Evolutionary conservation across 2,797 vertebrate species (phyloP), one percentile per base, ranked within the genome.

Genomic region (Notoglanidium macrostoma): DNA sequence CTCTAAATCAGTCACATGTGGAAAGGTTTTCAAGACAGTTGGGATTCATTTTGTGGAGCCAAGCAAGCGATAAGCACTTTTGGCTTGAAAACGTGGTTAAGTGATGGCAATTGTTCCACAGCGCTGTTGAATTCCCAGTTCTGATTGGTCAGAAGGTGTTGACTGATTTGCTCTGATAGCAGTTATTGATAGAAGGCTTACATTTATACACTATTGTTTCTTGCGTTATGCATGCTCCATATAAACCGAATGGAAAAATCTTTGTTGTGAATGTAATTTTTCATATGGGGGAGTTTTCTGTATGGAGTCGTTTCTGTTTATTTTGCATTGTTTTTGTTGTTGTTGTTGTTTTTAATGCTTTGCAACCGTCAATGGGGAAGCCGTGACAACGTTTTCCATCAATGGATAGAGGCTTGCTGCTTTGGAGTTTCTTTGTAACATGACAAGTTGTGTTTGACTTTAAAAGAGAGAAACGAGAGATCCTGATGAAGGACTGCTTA

Each of bases 21-120:
- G 94, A 88, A 94, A 94, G 90, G 90, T 85, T 91, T 85, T 90
- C 85, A 85, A 46, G 89, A 91, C 88, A 88, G 91, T 89, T n/a
- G 83, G 51, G 87, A 92, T 93, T 93, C 83, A 88, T 92, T 94
- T 84, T 86, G 54, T 81, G 61, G 68, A 32, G 83, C 79, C 68
- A 76, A 77, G 68, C 74, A 80, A 88, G 91, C 23, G 85, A 88
- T 87, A 57, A 21, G 81, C 85, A 91, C 91, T 78, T 70, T 49
- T 76, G 76, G 89, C 91, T 91, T 91, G 87, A 91, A 92, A 79
- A 82, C 84, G 90, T 90, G 0, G 1, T 17, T 82, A 57, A 90
- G 92, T 91, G 92, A 73, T 84, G 87, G 85, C 88, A 46, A 51
- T 91, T 87, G 91, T 92, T 26, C 78, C 21, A 80, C 2, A 26